These are phyloP conservation scores for Trissolcus japonicus DNA, from an alignment of 2,888 invertebrate species.

Conservation along the genomic window DNA sequence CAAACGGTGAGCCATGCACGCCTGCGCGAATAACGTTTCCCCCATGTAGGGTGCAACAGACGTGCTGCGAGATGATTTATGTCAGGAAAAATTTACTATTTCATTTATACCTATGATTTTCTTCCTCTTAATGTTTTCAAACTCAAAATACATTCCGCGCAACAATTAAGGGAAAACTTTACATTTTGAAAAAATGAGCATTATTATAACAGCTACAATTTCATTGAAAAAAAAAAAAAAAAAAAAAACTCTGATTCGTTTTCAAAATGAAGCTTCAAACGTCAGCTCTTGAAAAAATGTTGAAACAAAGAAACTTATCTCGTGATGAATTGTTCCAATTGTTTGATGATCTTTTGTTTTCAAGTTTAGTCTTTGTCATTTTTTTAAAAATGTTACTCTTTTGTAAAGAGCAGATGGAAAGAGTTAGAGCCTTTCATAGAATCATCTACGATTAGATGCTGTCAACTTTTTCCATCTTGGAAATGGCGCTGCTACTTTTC, in stretches of 20 bases:
- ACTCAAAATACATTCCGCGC: neutral
- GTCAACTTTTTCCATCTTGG: slow-evolving; percentile 31
- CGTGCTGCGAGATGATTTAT: slow-evolving; percentile 67
- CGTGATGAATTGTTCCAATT: too few species aligned
- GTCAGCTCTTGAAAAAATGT: too few species aligned
- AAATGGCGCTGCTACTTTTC: slow-evolving; percentile 43
- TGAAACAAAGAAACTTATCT: too few species aligned
- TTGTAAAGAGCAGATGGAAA: neutral
- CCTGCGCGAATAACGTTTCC: slow-evolving; percentile 49
- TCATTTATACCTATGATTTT: slow-evolving; percentile 68
- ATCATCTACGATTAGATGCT: neutral
- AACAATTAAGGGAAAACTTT: too few species aligned
- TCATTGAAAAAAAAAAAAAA: too few species aligned
- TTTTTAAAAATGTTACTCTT: neutral
- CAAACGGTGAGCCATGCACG: slow-evolving; percentile 39
- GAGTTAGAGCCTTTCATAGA: too few species aligned
- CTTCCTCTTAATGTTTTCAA: neutral
- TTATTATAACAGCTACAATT: neutral
- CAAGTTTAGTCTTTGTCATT: neutral
- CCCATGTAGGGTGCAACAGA: slow-evolving; percentile 20
- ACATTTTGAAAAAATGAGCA: neutral
- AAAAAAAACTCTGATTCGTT: too few species aligned
- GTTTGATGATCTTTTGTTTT: neutral
- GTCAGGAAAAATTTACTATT: slow-evolving; percentile 70
- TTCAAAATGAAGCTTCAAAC: too few species aligned